Conservation (phyloP, 2,113 vertebrate genomes). For the Chionomys nivalis region DNA sequence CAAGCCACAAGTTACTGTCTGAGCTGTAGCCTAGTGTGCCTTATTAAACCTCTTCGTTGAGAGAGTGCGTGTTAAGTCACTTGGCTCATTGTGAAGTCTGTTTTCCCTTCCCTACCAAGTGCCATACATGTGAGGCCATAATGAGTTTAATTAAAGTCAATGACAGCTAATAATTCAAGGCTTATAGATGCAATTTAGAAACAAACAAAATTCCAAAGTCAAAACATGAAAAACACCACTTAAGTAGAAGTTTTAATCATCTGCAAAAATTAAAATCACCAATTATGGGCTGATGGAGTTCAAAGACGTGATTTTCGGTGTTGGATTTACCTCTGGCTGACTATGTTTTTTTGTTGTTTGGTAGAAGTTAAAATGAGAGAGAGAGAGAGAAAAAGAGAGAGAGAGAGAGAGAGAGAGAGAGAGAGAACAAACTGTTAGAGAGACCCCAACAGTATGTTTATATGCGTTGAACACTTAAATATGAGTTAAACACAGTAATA, state of each 20-base stretch:
- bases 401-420: too few relatives aligned
- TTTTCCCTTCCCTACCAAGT: constrained; percentile 64
- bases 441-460: background rate
- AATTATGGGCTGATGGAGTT: background rate
- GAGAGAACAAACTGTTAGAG: background rate
- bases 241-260: constrained; percentile 43
- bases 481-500: background rate
- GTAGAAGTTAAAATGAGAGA: background rate
- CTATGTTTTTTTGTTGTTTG: background rate
- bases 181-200: constrained; percentile 67
- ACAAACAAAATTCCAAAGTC: constrained; percentile 70
- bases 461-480: background rate
- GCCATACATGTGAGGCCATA: constrained; percentile 58
- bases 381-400: too few relatives aligned
- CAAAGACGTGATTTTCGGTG: constrained; percentile 1
- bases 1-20: constrained; percentile 71
- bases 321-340: background rate
- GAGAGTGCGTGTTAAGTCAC: constrained; percentile 64
- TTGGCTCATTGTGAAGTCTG: constrained; percentile 71
- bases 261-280: constrained; percentile 53
- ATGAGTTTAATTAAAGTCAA: constrained; percentile 81
- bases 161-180: constrained; percentile 57
- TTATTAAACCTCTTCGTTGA: constrained; percentile 70
- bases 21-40: constrained; percentile 63
- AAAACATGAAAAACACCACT: constrained; percentile 61